Base-by-base conservation (phyloP, 2,888 invertebrate species). In the Cosmorhoe ocellata region DNA sequence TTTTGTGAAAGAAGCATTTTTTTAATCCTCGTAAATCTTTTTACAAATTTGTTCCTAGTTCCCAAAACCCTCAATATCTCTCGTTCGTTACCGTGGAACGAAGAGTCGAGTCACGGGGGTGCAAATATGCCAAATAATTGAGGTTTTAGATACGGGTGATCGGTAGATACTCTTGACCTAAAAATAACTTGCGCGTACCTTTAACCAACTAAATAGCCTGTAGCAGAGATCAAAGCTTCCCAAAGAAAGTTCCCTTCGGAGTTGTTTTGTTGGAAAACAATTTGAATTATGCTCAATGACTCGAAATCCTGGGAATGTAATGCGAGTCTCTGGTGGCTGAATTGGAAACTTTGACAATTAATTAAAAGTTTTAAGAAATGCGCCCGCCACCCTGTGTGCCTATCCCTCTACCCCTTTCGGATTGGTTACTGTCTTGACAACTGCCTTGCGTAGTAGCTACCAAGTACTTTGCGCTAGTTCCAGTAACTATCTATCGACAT, bases 341-440 rank as follows among this genome's bases (percentile, higher is more conserved):
- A 63, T 63, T 61, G 60, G 50, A 36, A 81, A 83, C 78, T 83
- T 76, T 64, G 70, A 69, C 78, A 76, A 81, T 83, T 83, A 81
- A 83, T 83, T 79, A 81, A 81, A 81, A 80, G 74, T 81, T 81
- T 74, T 77, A 77, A 80, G 79, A 79, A 79, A 71, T 64, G 66
- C 63, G 49, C 59, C 63, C 62, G 58, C 63, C 57, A 51, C 51
- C 48, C 55, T 31, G 30, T 50, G 43, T 18, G 24, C 18, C 18
- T 18, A n/a, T n/a, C n/a, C n/a, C 18, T 24, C 5, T 37, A 43
- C 49, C 51, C 51, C 37, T 58, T 59, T 54, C 43, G 45, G 22
- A 40, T 47, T 42, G 38, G 33, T 54, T 46, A 43, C 38, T 13
- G 38, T 50, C 40, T 33, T 33, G 32, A 26, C 13, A 51, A 33